Conservation (phyloP, 1,140 invertebrate species). For the Procambarus virginalis region DNA sequence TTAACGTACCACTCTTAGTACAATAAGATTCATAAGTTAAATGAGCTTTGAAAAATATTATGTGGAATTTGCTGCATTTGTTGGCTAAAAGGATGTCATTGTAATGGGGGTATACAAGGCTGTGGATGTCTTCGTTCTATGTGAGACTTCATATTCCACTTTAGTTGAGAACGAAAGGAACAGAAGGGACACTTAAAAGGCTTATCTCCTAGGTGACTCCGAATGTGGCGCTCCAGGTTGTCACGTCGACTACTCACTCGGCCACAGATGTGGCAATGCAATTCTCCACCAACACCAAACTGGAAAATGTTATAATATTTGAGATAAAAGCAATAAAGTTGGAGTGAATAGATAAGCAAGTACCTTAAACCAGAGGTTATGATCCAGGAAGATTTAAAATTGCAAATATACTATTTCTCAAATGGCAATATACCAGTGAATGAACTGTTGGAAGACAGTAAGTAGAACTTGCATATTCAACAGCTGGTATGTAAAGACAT, state of each 20-base stretch:
- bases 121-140: slow-evolving; percentile 54
- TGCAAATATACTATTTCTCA: neutral
- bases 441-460: no score
- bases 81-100: slow-evolving; percentile 39
- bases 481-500: no score
- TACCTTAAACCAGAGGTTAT: neutral
- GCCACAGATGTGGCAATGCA: slow-evolving; percentile 51
- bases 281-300: slow-evolving; percentile 24
- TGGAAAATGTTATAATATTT: slow-evolving; percentile 12
- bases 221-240: slow-evolving; percentile 57
- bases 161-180: slow-evolving; percentile 53
- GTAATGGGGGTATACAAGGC: neutral
- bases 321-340: neutral
- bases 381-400: neutral
- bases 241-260: slow-evolving; percentile 46
- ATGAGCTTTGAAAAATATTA: neutral
- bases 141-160: slow-evolving; percentile 65
- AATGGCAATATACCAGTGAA: no score
- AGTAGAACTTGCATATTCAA: no score
- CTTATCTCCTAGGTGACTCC: slow-evolving; percentile 57
- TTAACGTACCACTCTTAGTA: no score
- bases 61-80: neutral
- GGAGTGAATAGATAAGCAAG: neutral
- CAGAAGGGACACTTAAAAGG: slow-evolving; percentile 59
- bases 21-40: neutral